These are phyloP conservation scores for Lydus trimaculatus DNA, from an alignment of 2,888 invertebrate species.

Conservation along the genomic window DNA sequence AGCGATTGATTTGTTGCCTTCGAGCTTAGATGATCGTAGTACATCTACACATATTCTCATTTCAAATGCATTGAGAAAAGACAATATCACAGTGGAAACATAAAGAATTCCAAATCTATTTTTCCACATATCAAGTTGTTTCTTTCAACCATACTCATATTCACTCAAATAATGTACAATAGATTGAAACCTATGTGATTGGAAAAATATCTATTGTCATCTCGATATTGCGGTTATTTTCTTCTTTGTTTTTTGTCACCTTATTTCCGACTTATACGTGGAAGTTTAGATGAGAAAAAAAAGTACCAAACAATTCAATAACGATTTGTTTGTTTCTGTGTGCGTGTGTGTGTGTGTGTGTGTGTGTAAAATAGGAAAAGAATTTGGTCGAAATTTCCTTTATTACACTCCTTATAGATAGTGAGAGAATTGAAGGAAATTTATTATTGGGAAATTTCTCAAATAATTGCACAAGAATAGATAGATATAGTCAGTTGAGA, in stretches of 20 bases:
- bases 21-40: slow-evolving; percentile 28
- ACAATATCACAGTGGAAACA: slow-evolving; percentile 42
- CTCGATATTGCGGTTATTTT: neutral
- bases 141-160: neutral
- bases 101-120: slow-evolving; percentile 46
- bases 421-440: neutral
- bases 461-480: neutral
- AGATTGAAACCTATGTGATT: slow-evolving; percentile 49
- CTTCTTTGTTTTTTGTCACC: slow-evolving; percentile 35
- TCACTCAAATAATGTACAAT: slow-evolving; percentile 5
- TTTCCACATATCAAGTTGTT: slow-evolving; percentile 36
- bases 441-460: neutral
- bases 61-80: slow-evolving; percentile 48
- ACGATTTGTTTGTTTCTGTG: neutral
- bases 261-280: neutral
- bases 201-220: neutral
- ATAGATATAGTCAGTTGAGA: neutral
- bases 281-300: neutral
- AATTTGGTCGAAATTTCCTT: neutral
- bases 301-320: slow-evolving; percentile 6
- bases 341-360: too few species aligned
- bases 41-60: slow-evolving; percentile 42
- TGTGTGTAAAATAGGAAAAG: neutral
- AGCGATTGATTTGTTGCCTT: slow-evolving; percentile 40
- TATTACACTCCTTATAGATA: neutral